Conservation (phyloP, 2,888 invertebrate species). For the Clunio marinus region DNA sequence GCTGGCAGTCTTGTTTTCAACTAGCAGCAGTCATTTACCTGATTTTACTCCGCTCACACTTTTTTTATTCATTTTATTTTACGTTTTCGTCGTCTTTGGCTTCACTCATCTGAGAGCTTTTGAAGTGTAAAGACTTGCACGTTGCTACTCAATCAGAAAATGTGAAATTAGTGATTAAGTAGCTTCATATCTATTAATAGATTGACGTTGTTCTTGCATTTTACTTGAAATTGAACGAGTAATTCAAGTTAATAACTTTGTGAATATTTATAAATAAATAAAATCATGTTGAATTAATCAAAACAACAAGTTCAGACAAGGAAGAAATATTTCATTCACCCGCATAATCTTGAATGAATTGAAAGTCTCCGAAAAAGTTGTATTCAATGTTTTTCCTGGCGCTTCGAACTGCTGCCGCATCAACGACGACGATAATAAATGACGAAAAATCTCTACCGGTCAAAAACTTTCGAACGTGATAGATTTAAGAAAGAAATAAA, state of each 20-base stretch:
- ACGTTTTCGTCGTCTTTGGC: not conserved
- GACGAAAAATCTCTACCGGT: no score
- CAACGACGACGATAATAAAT: no score
- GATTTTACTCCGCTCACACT: slow-evolving; percentile 15
- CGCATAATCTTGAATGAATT: not conserved
- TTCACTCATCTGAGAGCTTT: not conserved
- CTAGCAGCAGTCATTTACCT: not conserved
- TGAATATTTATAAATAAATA: not conserved
- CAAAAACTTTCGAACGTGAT: no score
- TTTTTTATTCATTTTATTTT: slow-evolving; percentile 11
- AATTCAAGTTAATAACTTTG: slow-evolving; percentile 4
- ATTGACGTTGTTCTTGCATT: not conserved
- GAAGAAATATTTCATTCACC: not conserved
- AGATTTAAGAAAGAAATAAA: no score
- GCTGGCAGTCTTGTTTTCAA: slow-evolving; percentile 18
- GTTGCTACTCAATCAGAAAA: not conserved
- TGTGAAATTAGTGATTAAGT: not conserved
- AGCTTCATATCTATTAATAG: no score
- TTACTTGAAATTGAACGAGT: slow-evolving; percentile 9
- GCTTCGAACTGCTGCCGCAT: not conserved
- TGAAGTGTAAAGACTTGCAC: slow-evolving; percentile 20
- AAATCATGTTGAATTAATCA: not conserved
- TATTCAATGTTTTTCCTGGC: slow-evolving; percentile 4
- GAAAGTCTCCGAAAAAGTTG: not conserved
- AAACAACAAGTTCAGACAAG: slow-evolving; percentile 5